phyloP scores from a whole-genome alignment of 2,888 invertebrate genomes.

The Plusia festucae region DNA sequence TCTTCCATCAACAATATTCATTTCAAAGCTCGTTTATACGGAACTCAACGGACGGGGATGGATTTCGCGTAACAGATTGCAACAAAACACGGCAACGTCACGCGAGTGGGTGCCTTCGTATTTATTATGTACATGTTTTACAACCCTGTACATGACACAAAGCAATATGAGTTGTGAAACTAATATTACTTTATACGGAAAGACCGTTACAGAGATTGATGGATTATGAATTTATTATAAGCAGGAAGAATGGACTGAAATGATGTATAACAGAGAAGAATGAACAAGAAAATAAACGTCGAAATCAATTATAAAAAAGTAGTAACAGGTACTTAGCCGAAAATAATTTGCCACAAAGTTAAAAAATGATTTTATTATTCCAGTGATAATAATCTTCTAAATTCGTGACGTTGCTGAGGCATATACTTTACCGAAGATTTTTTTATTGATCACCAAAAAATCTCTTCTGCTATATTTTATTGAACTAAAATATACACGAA shows the following conservation, averaged over 20 bases:
- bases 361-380: too few relatives aligned
- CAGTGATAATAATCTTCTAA: too few relatives aligned
- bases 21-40: neutral
- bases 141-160: conserved; percentile 1
- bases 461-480: neutral
- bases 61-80: conserved; percentile 1
- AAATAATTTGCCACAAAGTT: too few relatives aligned
- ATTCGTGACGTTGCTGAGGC: too few relatives aligned
- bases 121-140: conserved; percentile 1
- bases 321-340: neutral
- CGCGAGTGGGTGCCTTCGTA: conserved; percentile 14
- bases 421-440: neutral
- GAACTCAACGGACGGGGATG: conserved; percentile 2
- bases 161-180: conserved; percentile 1
- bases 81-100: conserved; percentile 4
- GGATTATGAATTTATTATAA: neutral
- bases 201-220: neutral
- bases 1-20: neutral
- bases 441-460: neutral
- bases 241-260: neutral
- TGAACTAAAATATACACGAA: neutral
- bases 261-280: neutral
- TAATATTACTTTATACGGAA: neutral
- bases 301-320: neutral
- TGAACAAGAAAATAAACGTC: neutral